Evolutionary conservation across 2,888 invertebrate genomes (phyloP).

Genomic region (Drosophila multiciliata): DNA sequence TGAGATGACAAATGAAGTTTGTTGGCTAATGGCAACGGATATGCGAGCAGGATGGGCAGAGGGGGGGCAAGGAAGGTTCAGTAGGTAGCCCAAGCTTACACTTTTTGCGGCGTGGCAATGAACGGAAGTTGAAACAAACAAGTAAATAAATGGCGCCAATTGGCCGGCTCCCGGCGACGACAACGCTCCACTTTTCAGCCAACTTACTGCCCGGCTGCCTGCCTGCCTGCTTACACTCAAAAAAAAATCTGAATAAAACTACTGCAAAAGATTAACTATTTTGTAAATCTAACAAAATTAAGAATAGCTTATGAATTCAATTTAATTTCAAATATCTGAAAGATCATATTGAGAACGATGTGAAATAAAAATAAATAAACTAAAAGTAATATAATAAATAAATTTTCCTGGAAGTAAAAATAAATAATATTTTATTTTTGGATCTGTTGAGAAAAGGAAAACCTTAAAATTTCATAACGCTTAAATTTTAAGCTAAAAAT

Average conservation of each 20-base stretch:
- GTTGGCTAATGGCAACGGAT: constrained; percentile 79
- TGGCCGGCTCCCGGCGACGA: constrained; percentile 57
- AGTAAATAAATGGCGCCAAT: constrained; percentile 82
- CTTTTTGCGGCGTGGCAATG: constrained; percentile 79
- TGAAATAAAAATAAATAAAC: too few species aligned
- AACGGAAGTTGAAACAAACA: constrained; percentile 80
- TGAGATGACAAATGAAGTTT: constrained; percentile 81
- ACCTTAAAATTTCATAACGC: too few species aligned
- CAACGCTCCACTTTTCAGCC: constrained; percentile 11
- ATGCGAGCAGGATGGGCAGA: constrained; percentile 55
- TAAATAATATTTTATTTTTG: background rate
- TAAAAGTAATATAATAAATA: too few species aligned
- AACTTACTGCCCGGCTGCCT: background rate
- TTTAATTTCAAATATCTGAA: background rate
- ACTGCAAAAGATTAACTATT: too few species aligned
- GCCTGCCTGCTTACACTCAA: background rate
- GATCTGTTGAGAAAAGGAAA: too few species aligned
- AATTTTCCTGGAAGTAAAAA: too few species aligned
- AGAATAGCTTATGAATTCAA: background rate
- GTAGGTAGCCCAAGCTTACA: constrained; percentile 70
- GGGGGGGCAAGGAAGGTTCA: constrained; percentile 19
- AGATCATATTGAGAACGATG: background rate
- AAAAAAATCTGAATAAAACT: background rate
- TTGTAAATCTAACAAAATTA: background rate
- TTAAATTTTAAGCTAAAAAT: too few species aligned